Evolutionary conservation across 2,113 vertebrate genomes (phyloP), one percentile per base, ranked within the genome.

Genomic region (Ceyx melanurus): DNA sequence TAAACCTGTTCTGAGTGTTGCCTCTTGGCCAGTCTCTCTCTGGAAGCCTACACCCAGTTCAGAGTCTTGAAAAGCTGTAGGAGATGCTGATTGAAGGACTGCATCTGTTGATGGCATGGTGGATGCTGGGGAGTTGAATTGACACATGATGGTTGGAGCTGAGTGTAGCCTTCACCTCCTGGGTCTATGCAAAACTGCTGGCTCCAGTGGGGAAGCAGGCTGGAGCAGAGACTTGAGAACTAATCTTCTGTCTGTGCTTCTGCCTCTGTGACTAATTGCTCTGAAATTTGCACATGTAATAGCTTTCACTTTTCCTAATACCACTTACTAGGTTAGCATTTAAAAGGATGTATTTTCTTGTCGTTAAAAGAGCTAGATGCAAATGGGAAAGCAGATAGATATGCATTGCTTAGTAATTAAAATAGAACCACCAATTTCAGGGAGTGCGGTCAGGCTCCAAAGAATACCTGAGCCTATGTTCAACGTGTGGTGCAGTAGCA

Each of bases 251-350:
- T 82, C 93, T 91, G 71, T 79, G 91, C 87, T 89, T 64, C 87
- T 92, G 84, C 95, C 58, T 93, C 87, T 57, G 66, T 93, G 89
- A 92, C 94, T 77, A 90, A 71, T 84, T 84, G 68, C 64, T 64
- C 85, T 79, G 51, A 94, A 94, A 84, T 82, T 64, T 73, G 77
- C 54, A 64, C 71, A 35, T 23, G 25, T 92, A 86, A 82, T 72
- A 68, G 68, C 76, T 85, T 86, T 76, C 5, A 1, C 61, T 73
- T 61, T 65, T 57, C 88, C 83, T 92, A 93, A 93, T 93, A 83
- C 83, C 73, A 75, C 66, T 95, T 78, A 81, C 65, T 62, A 66
- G 77, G 67, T 77, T 73, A 76, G 72, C 82, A 70, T 95, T 91
- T 90, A n/a, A 93, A 93, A 89, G 77, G 76, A 81, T 84, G 81